These are phyloP conservation scores for Tachysurus fulvidraco DNA, from an alignment of 2,113 vertebrate genomes.

Conservation along the genomic window DNA sequence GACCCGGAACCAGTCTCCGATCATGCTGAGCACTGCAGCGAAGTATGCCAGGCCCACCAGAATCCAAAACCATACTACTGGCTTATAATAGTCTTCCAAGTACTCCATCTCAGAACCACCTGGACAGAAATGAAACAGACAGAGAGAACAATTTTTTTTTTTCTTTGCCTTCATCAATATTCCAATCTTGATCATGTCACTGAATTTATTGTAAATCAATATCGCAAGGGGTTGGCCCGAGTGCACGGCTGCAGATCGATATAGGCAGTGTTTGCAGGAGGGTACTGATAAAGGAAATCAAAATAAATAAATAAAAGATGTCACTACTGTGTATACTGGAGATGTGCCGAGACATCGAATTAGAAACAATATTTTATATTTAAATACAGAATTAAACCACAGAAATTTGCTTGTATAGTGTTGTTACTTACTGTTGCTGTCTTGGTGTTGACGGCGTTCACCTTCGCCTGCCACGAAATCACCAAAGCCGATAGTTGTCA, in stretches of 20 bases:
- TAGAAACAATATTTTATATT: background rate
- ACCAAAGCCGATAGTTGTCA: conserved; percentile 97
- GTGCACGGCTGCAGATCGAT: background rate
- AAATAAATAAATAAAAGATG: background rate
- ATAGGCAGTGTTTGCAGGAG: background rate
- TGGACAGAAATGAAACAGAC: conserved; percentile 54
- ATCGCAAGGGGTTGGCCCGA: background rate
- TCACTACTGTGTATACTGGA: background rate
- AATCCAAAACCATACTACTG: conserved; percentile 98
- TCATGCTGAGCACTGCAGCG: conserved; percentile 98
- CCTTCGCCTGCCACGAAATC: conserved; percentile 94
- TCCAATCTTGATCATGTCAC: background rate
- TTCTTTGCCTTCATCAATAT: background rate
- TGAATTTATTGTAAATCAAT: background rate
- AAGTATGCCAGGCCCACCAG: conserved; percentile 98
- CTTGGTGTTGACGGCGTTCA: conserved; percentile 36
- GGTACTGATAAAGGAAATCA: background rate
- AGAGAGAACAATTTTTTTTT: background rate
- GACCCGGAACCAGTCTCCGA: conserved; percentile 96
- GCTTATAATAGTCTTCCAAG: conserved; percentile 93
- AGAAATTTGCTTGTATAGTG: background rate
- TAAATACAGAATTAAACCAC: background rate
- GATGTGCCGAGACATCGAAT: background rate
- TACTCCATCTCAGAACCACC: conserved; percentile 89
- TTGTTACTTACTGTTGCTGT: conserved; percentile 35